Conservation (phyloP, 2,113 vertebrate genomes). For the Nanorana parkeri region DNA sequence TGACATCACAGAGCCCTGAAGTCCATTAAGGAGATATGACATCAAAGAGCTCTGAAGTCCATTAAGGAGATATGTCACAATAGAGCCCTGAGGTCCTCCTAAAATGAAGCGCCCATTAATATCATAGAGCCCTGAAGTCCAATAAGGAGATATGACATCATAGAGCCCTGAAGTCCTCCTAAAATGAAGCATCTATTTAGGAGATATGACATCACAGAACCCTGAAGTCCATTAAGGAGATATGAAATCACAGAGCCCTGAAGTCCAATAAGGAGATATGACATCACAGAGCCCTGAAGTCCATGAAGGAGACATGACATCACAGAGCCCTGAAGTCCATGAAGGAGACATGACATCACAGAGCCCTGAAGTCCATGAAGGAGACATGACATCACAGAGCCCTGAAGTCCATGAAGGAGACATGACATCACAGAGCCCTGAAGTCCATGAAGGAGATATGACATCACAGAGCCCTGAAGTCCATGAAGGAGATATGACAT, state of each 20-base stretch:
- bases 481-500: not conserved
- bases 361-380: no score
- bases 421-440: no score
- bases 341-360: not conserved
- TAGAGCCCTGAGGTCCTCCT: not conserved
- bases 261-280: no score
- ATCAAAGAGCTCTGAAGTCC: not conserved
- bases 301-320: slow-evolving; percentile 1
- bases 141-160: no score
- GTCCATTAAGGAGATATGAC: no score
- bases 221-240: no score
- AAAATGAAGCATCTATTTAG: not conserved
- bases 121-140: not conserved
- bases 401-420: no score
- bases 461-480: no score
- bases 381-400: no score
- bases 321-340: not conserved
- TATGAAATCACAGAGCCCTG: no score
- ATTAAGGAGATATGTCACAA: not conserved
- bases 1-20: not conserved
- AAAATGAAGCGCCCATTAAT: not conserved
- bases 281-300: not conserved
- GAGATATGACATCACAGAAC: not conserved
- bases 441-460: not conserved
- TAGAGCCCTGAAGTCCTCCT: not conserved